Conservation (phyloP, 2,888 invertebrate genomes). For the Tetheella fluctuosa region DNA sequence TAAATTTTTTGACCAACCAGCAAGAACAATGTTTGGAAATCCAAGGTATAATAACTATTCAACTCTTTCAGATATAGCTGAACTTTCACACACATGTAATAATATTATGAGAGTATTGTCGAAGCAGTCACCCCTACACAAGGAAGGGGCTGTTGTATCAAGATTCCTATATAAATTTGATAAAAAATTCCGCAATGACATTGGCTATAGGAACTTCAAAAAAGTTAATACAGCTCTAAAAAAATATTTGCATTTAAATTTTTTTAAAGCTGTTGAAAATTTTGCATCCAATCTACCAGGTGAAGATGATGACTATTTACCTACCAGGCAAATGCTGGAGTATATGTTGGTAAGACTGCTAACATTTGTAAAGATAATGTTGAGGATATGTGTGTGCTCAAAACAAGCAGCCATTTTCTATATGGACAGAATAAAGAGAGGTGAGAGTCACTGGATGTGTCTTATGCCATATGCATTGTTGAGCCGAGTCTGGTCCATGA, state of each 20-base stretch:
- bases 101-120: conserved; percentile 59
- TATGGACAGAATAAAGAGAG: conserved; percentile 76
- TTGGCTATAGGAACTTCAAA: conserved; percentile 81
- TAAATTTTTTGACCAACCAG: too few relatives aligned
- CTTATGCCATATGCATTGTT: conserved; percentile 81
- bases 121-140: conserved; percentile 77
- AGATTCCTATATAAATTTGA: conserved; percentile 84
- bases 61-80: conserved; percentile 58
- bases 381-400: conserved; percentile 74
- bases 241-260: conserved; percentile 74
- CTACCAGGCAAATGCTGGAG: conserved; percentile 85
- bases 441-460: conserved; percentile 84
- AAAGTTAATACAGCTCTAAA: conserved; percentile 80
- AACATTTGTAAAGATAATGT: conserved; percentile 82
- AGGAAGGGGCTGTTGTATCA: conserved; percentile 82
- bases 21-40: too few relatives aligned
- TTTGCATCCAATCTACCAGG: conserved; percentile 61
- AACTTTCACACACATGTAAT: conserved; percentile 51
- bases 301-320: conserved; percentile 65
- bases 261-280: conserved; percentile 71
- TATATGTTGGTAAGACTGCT: conserved; percentile 81
- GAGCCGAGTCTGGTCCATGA: conserved; percentile 82
- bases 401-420: conserved; percentile 78
- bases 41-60: background rate
- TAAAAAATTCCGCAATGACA: conserved; percentile 83